phyloP scores from a whole-genome alignment of 2,888 invertebrate species.

The Ennomos erosarius region DNA sequence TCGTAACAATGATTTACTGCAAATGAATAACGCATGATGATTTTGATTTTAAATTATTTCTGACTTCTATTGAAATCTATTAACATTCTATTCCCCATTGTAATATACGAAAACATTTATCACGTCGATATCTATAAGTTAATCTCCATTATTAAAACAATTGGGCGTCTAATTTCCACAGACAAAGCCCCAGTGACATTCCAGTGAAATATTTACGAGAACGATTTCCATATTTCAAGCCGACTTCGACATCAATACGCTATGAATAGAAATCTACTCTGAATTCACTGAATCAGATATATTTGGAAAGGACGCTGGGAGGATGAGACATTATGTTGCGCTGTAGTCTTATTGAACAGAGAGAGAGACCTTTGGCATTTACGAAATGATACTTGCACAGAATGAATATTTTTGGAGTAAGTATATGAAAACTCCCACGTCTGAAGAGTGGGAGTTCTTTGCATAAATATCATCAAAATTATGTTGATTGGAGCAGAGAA shows the following conservation, averaged over 20 bases:
- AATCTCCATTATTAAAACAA: slow-evolving; percentile 33
- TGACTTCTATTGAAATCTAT: slow-evolving; percentile 2
- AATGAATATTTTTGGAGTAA: background rate
- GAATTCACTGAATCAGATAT: slow-evolving; percentile 27
- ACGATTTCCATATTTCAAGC: slow-evolving; percentile 35
- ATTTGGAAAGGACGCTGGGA: slow-evolving; percentile 12
- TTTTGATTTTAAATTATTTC: slow-evolving; percentile 26
- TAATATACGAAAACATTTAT: slow-evolving; percentile 20
- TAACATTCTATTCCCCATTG: slow-evolving; percentile 6
- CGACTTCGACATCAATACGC: slow-evolving; percentile 22
- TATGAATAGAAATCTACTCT: slow-evolving; percentile 19
- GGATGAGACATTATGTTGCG: slow-evolving; percentile 17
- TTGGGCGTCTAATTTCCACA: slow-evolving; percentile 24
- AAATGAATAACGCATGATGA: slow-evolving; percentile 3
- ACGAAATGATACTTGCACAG: slow-evolving; percentile 21
- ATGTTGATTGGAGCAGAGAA: slow-evolving; percentile 15
- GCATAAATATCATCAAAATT: slow-evolving; percentile 9
- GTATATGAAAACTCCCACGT: too few relatives aligned
- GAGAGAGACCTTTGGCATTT: slow-evolving; percentile 36
- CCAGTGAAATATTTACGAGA: slow-evolving; percentile 35
- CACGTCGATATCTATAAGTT: slow-evolving; percentile 29
- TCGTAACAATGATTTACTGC: background rate
- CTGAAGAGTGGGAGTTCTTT: background rate
- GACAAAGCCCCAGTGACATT: slow-evolving; percentile 32
- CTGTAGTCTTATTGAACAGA: slow-evolving; percentile 7